Evolutionary conservation across 2,113 vertebrate genomes (phyloP).

Genomic region (Dipodomys stephensi): DNA sequence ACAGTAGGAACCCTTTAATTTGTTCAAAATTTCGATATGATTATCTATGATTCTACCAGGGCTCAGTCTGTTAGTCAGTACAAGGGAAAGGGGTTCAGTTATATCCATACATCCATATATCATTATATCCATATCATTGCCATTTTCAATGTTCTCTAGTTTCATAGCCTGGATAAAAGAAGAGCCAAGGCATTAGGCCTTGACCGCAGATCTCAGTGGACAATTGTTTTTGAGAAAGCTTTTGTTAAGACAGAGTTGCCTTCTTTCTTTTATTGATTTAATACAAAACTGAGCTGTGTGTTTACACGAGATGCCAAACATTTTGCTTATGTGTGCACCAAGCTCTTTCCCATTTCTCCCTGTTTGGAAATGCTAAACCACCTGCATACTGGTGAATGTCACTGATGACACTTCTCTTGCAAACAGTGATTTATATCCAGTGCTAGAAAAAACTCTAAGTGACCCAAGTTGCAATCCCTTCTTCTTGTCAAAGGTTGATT

Average conservation of each 20-base stretch:
- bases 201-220: conserved; percentile 49
- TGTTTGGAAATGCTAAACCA: background rate
- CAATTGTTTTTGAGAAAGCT: conserved; percentile 52
- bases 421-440: background rate
- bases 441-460: background rate
- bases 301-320: background rate
- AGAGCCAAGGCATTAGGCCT: background rate
- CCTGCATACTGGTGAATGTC: fast-evolving
- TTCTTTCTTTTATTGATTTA: conserved; percentile 49
- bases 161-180: background rate
- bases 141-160: background rate
- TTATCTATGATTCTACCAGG: conserved; percentile 18
- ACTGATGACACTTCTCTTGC: background rate
- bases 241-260: conserved; percentile 40
- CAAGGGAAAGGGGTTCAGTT: conserved; percentile 54
- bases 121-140: background rate
- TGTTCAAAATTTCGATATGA: conserved; percentile 31
- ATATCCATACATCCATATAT: background rate
- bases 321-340: background rate
- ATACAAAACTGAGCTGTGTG: background rate
- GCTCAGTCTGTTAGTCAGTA: background rate
- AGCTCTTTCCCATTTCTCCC: background rate
- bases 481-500: background rate
- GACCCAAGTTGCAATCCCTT: background rate
- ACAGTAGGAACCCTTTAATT: background rate